A percentile compares a stretch with the other conserved stretches of the same genome.
Evolutionary conservation across 2,888 invertebrate genomes (phyloP).

Genomic region (Ecdyonurus torrentis): DNA sequence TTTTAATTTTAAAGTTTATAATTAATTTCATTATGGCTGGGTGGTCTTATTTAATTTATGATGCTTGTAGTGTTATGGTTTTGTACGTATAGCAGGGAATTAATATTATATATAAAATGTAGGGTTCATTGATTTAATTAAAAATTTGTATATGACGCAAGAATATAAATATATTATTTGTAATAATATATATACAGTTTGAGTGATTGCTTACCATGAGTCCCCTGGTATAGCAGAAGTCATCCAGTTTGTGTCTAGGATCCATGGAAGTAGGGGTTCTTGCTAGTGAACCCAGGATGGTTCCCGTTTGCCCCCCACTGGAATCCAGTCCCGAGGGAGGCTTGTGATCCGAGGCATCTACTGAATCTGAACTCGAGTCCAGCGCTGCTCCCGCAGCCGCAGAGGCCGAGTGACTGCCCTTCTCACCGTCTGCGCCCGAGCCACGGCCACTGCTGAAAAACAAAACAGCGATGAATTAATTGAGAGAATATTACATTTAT

Average conservation of each 20-base stretch:
- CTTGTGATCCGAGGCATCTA: conserved; percentile 9
- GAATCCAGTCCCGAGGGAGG: conserved; percentile 11
- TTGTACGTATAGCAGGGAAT: no score
- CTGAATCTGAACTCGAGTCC: conserved; percentile 9
- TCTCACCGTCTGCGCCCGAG: conserved; percentile 14
- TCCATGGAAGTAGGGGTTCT: neutral
- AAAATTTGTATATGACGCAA: no score
- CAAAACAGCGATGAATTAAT: neutral
- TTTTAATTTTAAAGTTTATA: no score
- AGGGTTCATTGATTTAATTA: no score
- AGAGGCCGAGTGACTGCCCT: conserved; percentile 7
- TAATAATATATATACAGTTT: no score
- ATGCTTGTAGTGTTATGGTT: no score
- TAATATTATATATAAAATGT: no score
- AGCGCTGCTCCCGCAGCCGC: conserved; percentile 11
- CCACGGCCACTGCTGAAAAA: conserved; percentile 13
- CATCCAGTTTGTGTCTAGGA: conserved; percentile 1
- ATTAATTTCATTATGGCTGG: no score
- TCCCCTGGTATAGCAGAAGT: neutral
- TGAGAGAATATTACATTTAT: neutral
- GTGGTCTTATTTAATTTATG: no score
- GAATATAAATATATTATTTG: no score
- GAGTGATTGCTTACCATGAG: conserved; percentile 1
- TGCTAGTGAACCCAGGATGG: neutral
- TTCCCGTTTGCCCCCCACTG: neutral